Evolutionary conservation across 2,113 vertebrate genomes (phyloP), one percentile per base, ranked within the genome.

Genomic region (Gallinago undulata): DNA sequence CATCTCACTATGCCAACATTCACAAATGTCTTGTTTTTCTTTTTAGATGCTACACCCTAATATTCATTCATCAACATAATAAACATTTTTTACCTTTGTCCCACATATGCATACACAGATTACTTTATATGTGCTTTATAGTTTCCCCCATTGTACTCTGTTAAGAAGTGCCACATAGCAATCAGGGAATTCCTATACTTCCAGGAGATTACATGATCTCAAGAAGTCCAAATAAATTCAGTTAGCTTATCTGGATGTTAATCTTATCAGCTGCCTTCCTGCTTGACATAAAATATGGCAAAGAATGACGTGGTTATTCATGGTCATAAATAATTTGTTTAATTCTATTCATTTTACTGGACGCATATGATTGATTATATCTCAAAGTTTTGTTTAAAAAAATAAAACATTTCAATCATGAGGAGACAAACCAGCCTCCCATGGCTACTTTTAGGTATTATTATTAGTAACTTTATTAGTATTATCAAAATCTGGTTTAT

Each of bases 361-460:
- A 51, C 41, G 30, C 30, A 27, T 33, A 39, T 72, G 23, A 16
- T 79, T 76, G 33, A 64, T 43, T 16, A 33, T n/a, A 79, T 27
- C 13, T 10, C 35, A 66, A 30, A 56, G 14, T 5, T 86, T 68
- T 56, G 51, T 67, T 82, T 82, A 67, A 85, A 45, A 18, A 18
- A 35, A 81, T 14, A 35, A 48, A 90, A 84, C 9, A 35, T 50
- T 77, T 69, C 50, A 62, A 27, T 23, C 60, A 43, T 25, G 6
- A 89, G 16, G 19, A 84, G 48, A 69, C 31, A 84, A 80, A 89
- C 3, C 45, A 90, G 35, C 33, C 16, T 75, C 51, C 43, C n/a
- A 22, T 0, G 1, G 16, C 15, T 74, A 59, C 0, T 1, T 85
- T 78, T 37, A 82, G 11, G 33, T 5, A 56, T 16, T 9, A 45